Evolutionary conservation across 2,113 vertebrate species (phyloP), one percentile per base, ranked within the genome.

Genomic region (Mohoua ochrocephala): DNA sequence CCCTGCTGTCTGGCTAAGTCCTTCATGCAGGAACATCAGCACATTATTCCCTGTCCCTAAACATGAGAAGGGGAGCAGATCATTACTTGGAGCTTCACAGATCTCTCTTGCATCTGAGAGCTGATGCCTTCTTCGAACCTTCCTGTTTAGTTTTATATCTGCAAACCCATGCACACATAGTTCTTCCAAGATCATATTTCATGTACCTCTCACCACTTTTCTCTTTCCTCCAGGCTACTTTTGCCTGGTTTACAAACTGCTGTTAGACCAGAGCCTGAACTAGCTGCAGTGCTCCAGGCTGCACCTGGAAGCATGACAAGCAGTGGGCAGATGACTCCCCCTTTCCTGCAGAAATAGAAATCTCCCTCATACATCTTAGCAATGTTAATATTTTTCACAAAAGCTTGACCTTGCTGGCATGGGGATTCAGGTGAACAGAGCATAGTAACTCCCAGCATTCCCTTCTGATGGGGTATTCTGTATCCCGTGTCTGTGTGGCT

Each of bases 401-500:
- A 70, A 79, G 13, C 11, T 47, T 59, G 44, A 28, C 7, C 1
- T 28, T 80, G 22, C 22, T 74, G 26, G 19, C 56, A 44, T 2
- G 22, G 17, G 65, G 9, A 22, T 24, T 50, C 15, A 59, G 61
- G 53, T 4, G 27, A 78, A 35, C 13, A 70, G 42, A 71, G 42
- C 42, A 37, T 0, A 41, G 42, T 13, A 50, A 28, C 8, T 59
- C 22, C n/a, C 35, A 75, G 24, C 12, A 53, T 11, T 42, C 16
- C 60, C 23, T 76, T 78, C 64, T 47, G 35, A 63, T 70, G 15
- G 28, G 8, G 16, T 54, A 3, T n/a, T 53, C 49, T 45, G 15
- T 49, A 70, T 14, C 26, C 41, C 3, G 0, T 22, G 7, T 8
- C 11, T 27, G 27, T 12, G 2, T 5, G 41, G 19, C 11, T 57